Conservation (phyloP, 2,113 vertebrate genomes). For the Zosterops borbonicus region DNA sequence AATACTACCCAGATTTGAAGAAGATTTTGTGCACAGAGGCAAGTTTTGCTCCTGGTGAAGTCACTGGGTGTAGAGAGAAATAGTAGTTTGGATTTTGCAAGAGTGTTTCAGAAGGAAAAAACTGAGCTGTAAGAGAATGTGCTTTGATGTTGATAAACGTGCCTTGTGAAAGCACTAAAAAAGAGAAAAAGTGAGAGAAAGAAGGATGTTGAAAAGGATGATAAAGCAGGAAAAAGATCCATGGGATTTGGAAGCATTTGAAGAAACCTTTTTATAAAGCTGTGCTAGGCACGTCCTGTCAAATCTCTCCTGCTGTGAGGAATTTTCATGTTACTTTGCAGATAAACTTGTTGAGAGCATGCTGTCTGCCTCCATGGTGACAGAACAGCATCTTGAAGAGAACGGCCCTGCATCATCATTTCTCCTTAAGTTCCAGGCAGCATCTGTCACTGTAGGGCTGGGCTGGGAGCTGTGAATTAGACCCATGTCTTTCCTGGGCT, state of each 20-base stretch:
- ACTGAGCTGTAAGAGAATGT: background rate
- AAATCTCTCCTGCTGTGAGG: slow-evolving; percentile 62
- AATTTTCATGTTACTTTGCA: slow-evolving; percentile 69
- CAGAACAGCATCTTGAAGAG: background rate
- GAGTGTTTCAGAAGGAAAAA: background rate
- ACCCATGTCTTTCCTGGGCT: background rate
- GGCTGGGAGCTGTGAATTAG: background rate
- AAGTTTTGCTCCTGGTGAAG: background rate
- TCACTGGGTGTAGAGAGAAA: background rate
- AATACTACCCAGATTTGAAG: background rate
- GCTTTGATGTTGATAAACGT: slow-evolving; percentile 48
- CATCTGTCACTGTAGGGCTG: slow-evolving; percentile 3
- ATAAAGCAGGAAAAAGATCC: slow-evolving; percentile 60
- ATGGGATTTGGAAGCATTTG: slow-evolving; percentile 54
- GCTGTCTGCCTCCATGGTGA: slow-evolving; percentile 57
- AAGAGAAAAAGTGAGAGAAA: slow-evolving; percentile 19
- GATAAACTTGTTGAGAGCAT: slow-evolving; percentile 42
- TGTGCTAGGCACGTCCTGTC: slow-evolving; percentile 10
- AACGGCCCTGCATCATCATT: background rate
- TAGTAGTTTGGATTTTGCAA: background rate
- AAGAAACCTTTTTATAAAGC: slow-evolving; percentile 57
- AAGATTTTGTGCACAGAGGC: background rate
- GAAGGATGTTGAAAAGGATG: slow-evolving; percentile 49
- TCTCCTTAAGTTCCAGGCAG: slow-evolving; percentile 13
- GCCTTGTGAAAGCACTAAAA: background rate